A percentile compares a stretch with the other conserved stretches of the same genome.
phyloP scores from a whole-genome alignment of 2,113 vertebrate genomes.

The Sarotherodon lohbergeri region DNA sequence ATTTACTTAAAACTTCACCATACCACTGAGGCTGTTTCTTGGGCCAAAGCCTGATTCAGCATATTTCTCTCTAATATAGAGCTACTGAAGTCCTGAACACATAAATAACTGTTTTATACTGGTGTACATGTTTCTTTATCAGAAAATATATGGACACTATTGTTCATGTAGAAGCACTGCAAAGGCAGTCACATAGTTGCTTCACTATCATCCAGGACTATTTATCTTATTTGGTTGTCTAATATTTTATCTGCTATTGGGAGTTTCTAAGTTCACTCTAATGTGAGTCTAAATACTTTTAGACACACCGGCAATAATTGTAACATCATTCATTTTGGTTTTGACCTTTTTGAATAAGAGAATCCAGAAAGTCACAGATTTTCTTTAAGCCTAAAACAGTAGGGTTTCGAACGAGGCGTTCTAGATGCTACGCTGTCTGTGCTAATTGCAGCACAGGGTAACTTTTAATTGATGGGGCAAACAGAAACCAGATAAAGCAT shows the following conservation, averaged over 20 bases:
- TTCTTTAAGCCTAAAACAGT: background rate
- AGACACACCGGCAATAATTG: background rate
- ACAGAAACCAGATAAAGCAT: background rate
- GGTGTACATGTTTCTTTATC: background rate
- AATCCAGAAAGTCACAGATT: background rate
- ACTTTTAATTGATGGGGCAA: background rate
- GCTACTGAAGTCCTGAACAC: background rate
- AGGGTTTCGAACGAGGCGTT: background rate
- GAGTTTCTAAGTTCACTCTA: background rate
- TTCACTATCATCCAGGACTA: background rate
- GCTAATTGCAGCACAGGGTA: background rate
- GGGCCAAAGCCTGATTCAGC: background rate
- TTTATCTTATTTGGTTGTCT: background rate
- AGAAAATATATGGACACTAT: background rate
- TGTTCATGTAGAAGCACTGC: background rate
- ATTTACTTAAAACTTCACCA: background rate
- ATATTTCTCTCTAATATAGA: background rate
- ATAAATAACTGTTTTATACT: background rate
- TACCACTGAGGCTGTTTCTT: background rate
- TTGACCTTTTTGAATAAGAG: background rate
- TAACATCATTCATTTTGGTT: background rate
- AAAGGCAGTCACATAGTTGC: background rate
- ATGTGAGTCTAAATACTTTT: background rate
- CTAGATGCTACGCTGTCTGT: background rate
- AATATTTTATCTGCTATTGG: background rate